phyloP scores from a whole-genome alignment of 2,888 invertebrate species.

The Meteorus cinctellus region DNA sequence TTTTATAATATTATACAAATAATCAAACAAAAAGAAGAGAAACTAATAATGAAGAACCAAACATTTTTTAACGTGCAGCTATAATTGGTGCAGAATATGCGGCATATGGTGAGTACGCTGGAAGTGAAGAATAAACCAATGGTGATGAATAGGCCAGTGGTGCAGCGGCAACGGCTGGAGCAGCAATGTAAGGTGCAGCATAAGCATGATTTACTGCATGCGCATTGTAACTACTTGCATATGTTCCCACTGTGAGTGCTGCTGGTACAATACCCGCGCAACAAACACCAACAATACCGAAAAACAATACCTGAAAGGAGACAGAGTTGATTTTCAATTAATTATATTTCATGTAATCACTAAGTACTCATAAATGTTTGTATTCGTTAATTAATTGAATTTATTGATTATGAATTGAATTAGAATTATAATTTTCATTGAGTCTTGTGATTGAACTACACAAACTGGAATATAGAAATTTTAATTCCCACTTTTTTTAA shows the following conservation, averaged over 20 bases:
- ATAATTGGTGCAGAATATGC: slow-evolving; percentile 58
- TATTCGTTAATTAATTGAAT: neutral
- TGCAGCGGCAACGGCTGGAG: slow-evolving; percentile 58
- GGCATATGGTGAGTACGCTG: slow-evolving; percentile 52
- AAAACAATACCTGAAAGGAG: slow-evolving; percentile 61
- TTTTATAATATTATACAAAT: too few species aligned
- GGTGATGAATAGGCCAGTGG: slow-evolving; percentile 56
- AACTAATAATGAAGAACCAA: too few species aligned
- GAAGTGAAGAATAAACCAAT: slow-evolving; percentile 46
- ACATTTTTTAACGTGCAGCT: slow-evolving; percentile 57
- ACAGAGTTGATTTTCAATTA: slow-evolving; percentile 16
- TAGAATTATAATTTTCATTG: neutral
- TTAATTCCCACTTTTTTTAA: too few species aligned
- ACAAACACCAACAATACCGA: slow-evolving; percentile 63
- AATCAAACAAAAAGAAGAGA: too few species aligned
- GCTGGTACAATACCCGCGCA: slow-evolving; percentile 65
- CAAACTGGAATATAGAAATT: too few species aligned
- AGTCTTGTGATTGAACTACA: too few species aligned
- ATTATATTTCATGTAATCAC: neutral
- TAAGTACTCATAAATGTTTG: too few species aligned
- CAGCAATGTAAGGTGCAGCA: slow-evolving; percentile 78
- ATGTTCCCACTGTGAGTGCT: slow-evolving; percentile 81
- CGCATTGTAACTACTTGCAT: slow-evolving; percentile 84
- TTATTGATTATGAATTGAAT: neutral
- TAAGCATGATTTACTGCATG: slow-evolving; percentile 85